Evolutionary conservation across 1,140 invertebrate genomes (phyloP), one percentile per base, ranked within the genome.

Genomic region (Cherax quadricarinatus): DNA sequence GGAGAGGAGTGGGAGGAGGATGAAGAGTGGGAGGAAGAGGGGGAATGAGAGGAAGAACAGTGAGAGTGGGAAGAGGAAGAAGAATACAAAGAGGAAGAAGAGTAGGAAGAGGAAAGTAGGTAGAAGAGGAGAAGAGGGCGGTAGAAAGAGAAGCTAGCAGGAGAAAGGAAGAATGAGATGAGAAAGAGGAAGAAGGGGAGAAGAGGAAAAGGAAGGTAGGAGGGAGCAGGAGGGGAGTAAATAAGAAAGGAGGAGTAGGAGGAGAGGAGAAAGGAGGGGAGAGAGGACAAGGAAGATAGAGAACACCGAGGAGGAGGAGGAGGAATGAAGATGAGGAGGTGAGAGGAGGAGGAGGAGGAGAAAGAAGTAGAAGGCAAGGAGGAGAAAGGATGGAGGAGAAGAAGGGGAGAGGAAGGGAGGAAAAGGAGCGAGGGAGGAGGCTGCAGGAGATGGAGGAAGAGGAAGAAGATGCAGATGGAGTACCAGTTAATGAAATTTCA

Each of bases 401-500:
- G 10, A 5, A 21, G 14, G 62, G 0, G 16, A 5, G 62, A 5
- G 16, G 14, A 21, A 5, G 62, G 1, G 3, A 1, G 4, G 14
- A 3, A 5, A 16, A 5, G 62, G 0, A 16, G 5, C 1, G 62
- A 18, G 3, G 1, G 62, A 5, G 10, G 14, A 21, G 14, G 18
- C 4, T 5, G 18, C 10, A 66, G 62, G 4, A 66, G 62, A 4
- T 66, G 16, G 18, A 18, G 62, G 62, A 66, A 21, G 62, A 66
- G 62, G 62, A 66, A 16, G 18, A 60, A 3, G 16, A 60, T 9
- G 21, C 57, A 66, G 30, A 2, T 41, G 30, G 30, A 41, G 30
- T 41, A 41, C 60, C 66, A 41, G 9, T 49, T 86, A 86, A 86
- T 86, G 85, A 86, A 86, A 86, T 86, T 75, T 86, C 85, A 86